These are phyloP conservation scores for Nomada ruficornis DNA, from an alignment of 2,888 invertebrate species.

Conservation along the genomic window DNA sequence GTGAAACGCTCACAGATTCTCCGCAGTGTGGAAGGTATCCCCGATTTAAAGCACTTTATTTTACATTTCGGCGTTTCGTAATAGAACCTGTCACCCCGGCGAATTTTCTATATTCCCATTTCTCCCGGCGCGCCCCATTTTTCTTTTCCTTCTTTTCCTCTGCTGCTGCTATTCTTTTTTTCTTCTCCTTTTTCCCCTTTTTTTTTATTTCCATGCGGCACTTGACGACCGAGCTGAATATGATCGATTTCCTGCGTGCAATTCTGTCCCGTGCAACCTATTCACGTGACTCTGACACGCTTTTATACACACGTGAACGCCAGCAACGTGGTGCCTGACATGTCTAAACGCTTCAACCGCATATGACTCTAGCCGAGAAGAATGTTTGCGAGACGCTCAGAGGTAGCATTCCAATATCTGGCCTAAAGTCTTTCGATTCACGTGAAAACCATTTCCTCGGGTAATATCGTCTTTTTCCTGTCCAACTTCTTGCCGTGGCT, in stretches of 20 bases:
- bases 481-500: neutral
- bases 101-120: too few relatives aligned
- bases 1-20: neutral
- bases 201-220: neutral
- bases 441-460: conserved; percentile 37
- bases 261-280: neutral
- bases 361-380: conserved; percentile 59
- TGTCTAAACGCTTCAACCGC: conserved; percentile 20
- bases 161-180: too few relatives aligned
- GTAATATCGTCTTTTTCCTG: conserved; percentile 45
- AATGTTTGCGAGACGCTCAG: conserved; percentile 62
- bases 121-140: too few relatives aligned
- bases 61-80: neutral
- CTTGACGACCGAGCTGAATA: neutral
- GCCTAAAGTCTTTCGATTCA: conserved; percentile 30
- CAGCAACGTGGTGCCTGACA: conserved; percentile 11
- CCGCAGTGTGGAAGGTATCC: neutral
- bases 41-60: conserved; percentile 18
- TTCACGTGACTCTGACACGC: neutral
- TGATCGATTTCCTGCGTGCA: conserved; percentile 27
- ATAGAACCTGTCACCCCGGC: neutral
- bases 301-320: neutral
- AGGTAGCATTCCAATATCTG: conserved; percentile 52
- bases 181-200: neutral
- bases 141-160: too few relatives aligned